A percentile compares a stretch with the other conserved stretches of the same genome.
phyloP scores from a whole-genome alignment of 2,888 invertebrate species.

The Prenolepis imparis region DNA sequence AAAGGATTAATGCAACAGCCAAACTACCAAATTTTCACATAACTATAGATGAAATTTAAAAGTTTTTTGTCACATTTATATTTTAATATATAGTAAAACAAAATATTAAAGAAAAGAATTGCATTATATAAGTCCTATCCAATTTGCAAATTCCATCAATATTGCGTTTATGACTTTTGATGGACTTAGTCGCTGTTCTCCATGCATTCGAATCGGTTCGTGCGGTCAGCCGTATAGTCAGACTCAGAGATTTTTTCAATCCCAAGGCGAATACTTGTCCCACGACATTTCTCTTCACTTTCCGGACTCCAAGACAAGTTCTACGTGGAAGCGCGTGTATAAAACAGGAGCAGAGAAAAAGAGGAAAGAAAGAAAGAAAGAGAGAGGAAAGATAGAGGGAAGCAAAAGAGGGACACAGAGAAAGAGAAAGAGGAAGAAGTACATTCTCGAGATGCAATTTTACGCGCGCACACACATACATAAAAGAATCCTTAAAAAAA shows the following conservation, averaged over 20 bases:
- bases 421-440: conserved; percentile 6
- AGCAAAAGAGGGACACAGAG: not conserved
- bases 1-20: not conserved
- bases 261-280: conserved; percentile 53
- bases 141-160: not conserved
- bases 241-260: conserved; percentile 57
- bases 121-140: not conserved
- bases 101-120: not conserved
- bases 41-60: not conserved
- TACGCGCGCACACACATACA: not conserved
- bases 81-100: not conserved
- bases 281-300: conserved; percentile 66
- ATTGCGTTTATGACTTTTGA: not conserved
- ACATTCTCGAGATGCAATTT: not conserved
- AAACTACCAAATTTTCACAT: not conserved
- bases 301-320: conserved; percentile 53
- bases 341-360: conserved; percentile 63
- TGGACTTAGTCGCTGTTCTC: not conserved
- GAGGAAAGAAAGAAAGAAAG: conserved; percentile 36
- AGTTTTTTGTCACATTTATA: not conserved
- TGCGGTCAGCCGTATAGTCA: conserved; percentile 50
- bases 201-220: not conserved
- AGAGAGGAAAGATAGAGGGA: not conserved
- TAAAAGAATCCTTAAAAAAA: conserved; percentile 17
- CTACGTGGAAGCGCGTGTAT: conserved; percentile 41